Base-by-base conservation (phyloP, 2,888 invertebrate genomes). In the Lithophane socia region DNA sequence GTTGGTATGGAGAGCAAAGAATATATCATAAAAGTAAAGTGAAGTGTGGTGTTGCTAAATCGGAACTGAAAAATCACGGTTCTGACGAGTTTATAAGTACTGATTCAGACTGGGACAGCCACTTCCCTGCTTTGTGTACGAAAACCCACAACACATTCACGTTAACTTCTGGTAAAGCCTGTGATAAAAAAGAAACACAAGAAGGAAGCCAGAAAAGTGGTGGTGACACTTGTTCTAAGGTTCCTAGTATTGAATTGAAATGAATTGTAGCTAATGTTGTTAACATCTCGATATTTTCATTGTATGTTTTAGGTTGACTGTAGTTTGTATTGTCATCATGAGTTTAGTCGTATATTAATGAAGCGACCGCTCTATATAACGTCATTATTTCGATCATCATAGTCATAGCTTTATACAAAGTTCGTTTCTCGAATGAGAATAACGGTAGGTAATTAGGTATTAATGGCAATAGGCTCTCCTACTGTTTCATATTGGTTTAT, bases 91-190 rank as follows among this genome's bases (percentile, higher is more conserved):
- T 95, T 77, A 93, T 95, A 72, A 95, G 93, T 83, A 94, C 93
- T 58, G 95, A 96, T 87, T 95, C 95, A 58, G 95, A 96, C 84
- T 96, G 95, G 95, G 96, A 96, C 74, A 94, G 92, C 68, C 95
- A 96, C 86, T 96, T 96, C 86, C 96, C 96, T 60, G 96, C 96
- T 76, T 88, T 96, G 61, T 93, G 94, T 69, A 92, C 92, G 88
- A 96, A 96, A 94, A 93, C 94, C 70, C 95, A 96, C 91, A 96
- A 94, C 86, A 95, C 96, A 65, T 96, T 96, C 81, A 96, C 96
- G 24, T 85, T 96, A 73, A 93, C 93, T 56, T 95, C 95, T 88
- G 92, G 92, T 79, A 95, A 94, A 91, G 91, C 91, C 82, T 94
- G 92, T 91, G 92, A 93, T 86, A 95, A 94, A 87, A 95, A 95